Evolutionary conservation across 2,113 vertebrate species (phyloP), one percentile per base, ranked within the genome.

Genomic region (Ondatra zibethicus): DNA sequence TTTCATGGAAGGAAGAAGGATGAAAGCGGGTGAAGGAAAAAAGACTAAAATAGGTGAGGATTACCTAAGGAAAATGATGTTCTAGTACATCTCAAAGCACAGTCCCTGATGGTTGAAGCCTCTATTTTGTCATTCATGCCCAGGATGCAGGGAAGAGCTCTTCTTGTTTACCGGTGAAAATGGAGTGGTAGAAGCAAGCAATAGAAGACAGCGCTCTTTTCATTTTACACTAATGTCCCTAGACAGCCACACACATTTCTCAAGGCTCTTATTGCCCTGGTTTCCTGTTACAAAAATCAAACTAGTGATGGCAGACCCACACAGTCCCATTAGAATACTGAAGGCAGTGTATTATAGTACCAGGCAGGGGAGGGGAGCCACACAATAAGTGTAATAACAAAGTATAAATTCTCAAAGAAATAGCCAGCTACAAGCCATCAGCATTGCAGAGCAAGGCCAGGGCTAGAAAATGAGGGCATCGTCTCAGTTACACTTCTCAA

Each of bases 271-370:
- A 98, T 98, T 98, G 99, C 99, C 96, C 94, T 95, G 70, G 97
- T 96, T 98, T 98, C 98, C 98, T 98, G 96, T 97, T 98, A 65
- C 27, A 98, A 98, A 99, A 98, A 98, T 97, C 98, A 97, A 97
- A 94, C 97, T 96, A 97, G 98, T 86, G 97, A 97, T 97, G 97
- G 98, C 97, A 98, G 98, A 76, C 96, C 93, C 97, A 95, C 92
- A 95, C 97, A 92, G 98, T 98, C 93, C 92, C 96, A 97, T 97
- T 97, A 98, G 98, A 98, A 98, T 98, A 98, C 98, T 97, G 97
- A 98, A 91, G 98, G 97, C 98, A 96, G 98, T 98, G 96, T 98
- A 96, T 98, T 97, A 98, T 98, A 97, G 98, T 98, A 98, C 98
- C 98, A 99, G 98, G 98, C 98, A 98, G 98, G 96, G 97, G 98